These are phyloP conservation scores for Oxystoma pomonae DNA, from an alignment of 2,888 invertebrate species.

Conservation along the genomic window DNA sequence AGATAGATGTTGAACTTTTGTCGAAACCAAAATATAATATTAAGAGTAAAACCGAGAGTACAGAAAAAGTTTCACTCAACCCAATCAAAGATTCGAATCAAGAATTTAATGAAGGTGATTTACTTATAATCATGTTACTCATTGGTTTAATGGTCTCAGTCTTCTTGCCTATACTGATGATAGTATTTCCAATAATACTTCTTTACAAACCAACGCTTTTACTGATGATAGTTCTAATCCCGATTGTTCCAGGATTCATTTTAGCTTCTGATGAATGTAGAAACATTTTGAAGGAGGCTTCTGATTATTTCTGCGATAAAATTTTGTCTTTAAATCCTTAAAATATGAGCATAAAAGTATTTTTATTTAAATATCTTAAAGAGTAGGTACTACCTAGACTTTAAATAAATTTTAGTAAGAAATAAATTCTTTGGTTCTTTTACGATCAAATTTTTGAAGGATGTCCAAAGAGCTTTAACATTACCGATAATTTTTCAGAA, in stretches of 20 bases:
- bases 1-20: neutral
- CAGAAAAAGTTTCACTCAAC: neutral
- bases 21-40: neutral
- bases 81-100: neutral
- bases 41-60: neutral
- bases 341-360: too few relatives aligned
- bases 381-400: too few relatives aligned
- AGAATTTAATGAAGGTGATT: neutral
- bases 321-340: neutral
- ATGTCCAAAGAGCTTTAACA: too few relatives aligned
- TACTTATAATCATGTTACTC: neutral
- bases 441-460: too few relatives aligned
- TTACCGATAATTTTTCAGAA: too few relatives aligned
- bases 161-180: neutral
- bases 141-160: neutral
- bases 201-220: neutral
- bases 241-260: neutral
- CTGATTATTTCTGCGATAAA: neutral
- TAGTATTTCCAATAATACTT: neutral
- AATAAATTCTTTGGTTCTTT: too few relatives aligned
- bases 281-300: neutral
- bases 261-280: neutral
- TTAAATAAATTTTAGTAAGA: too few relatives aligned
- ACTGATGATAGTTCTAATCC: neutral
- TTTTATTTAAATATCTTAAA: too few relatives aligned